These are phyloP conservation scores for Lepidostoma basale DNA, from an alignment of 1,140 invertebrate species.

Conservation along the genomic window DNA sequence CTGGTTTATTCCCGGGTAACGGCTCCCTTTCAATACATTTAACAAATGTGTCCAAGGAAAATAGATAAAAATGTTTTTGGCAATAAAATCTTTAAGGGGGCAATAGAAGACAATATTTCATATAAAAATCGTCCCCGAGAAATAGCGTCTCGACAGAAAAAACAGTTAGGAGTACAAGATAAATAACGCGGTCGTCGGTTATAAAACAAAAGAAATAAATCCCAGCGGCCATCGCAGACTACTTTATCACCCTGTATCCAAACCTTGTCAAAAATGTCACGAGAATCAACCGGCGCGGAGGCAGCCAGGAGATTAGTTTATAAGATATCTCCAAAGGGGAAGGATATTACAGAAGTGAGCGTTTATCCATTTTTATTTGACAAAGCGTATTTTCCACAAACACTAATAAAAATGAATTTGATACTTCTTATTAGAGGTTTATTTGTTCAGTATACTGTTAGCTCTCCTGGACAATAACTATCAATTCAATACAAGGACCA, in stretches of 20 bases:
- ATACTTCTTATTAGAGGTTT: too few relatives aligned
- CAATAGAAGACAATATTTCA: not conserved
- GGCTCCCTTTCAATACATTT: not conserved
- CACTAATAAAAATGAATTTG: too few relatives aligned
- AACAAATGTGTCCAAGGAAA: too few relatives aligned
- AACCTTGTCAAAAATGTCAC: conserved; percentile 19
- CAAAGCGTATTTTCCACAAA: too few relatives aligned
- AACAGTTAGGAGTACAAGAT: not conserved
- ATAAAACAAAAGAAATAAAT: conserved; percentile 17
- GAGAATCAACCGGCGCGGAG: not conserved
- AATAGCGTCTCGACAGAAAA: not conserved
- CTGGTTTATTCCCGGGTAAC: not conserved
- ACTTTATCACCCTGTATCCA: conserved; percentile 1
- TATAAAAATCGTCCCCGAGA: not conserved
- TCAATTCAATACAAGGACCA: too few relatives aligned
- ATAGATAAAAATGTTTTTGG: not conserved
- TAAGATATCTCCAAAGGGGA: too few relatives aligned
- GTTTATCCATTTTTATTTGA: too few relatives aligned
- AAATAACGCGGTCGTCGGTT: not conserved
- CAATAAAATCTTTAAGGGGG: not conserved
- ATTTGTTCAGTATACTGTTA: too few relatives aligned
- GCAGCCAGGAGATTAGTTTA: conserved; percentile 32
- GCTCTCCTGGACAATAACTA: too few relatives aligned
- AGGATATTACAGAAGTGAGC: too few relatives aligned
- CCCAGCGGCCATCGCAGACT: not conserved